Evolutionary conservation across 2,113 vertebrate species (phyloP), one percentile per base, ranked within the genome.

Genomic region (Scalopus aquaticus): DNA sequence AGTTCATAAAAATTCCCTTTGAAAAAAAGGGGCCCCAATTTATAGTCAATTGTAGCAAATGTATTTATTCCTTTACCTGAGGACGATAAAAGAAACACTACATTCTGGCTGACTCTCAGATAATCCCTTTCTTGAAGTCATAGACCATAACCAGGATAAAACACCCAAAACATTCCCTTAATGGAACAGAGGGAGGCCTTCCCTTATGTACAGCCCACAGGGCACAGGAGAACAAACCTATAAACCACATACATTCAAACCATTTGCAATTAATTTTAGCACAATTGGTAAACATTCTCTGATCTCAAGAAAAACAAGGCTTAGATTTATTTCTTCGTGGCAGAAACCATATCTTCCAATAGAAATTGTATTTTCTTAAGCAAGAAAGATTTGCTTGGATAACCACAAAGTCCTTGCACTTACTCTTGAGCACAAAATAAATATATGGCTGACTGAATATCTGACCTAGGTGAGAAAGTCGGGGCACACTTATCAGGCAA

Each of bases 281-380:
- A 22, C 5, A 90, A 94, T 79, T 16, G 89, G 77, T 35, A 94
- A 84, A 93, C 67, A 70, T 64, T 74, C 35, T 60, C 74, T 24
- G 88, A 89, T 54, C 76, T 95, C 51, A 84, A 70, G 17, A 74
- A 89, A 95, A 97, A 96, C 30, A 46, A 93, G 20, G 70, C 10
- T 78, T 82, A 83, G 60, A 85, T 89, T 60, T 94, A 89, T 91
- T 96, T 97, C 86, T 3, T 76, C 81, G 20, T 64, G 73, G 32
- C 0, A 6, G 73, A 86, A 97, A 81, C 2, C 26, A 80, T 39
- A 73, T 86, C 95, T 97, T 96, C 46, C 49, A 91, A 51, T 73
- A 96, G 78, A 96, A 93, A 96, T 56, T 84, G n/a, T 46, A 74
- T 84, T 77, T 97, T 96, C 28, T 74, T 89, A 81, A 79, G 42